These are phyloP conservation scores for Tetraodon nigroviridis DNA, from an alignment of 2,113 vertebrate genomes.

Conservation along the genomic window DNA sequence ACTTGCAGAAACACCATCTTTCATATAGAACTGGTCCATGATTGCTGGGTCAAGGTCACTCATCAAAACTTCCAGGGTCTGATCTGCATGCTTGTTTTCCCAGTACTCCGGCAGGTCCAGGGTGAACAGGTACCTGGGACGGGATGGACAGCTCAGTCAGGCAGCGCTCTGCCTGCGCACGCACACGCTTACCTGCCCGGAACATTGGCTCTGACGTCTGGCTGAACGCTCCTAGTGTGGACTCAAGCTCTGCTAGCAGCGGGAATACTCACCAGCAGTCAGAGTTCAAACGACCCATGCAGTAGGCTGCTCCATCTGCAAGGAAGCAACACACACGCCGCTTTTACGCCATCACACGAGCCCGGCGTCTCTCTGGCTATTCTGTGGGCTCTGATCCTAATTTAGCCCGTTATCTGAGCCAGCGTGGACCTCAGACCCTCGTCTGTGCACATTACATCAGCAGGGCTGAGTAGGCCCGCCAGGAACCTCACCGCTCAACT, in stretches of 20 bases:
- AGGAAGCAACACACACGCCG: neutral
- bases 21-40: slow-evolving; percentile 99
- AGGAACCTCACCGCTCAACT: too few species aligned
- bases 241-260: neutral
- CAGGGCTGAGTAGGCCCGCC: too few species aligned
- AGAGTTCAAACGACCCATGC: slow-evolving; percentile 99
- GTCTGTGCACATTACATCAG: too few species aligned
- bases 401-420: too few species aligned
- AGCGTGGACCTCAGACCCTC: too few species aligned
- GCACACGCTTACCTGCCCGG: neutral
- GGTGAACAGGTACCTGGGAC: slow-evolving; percentile 96
- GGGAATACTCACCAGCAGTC: slow-evolving; percentile 88
- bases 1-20: slow-evolving; percentile 99
- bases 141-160: too few species aligned
- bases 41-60: slow-evolving; percentile 98
- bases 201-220: too few species aligned
- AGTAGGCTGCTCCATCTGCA: slow-evolving; percentile 97
- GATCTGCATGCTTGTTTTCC: slow-evolving; percentile 96
- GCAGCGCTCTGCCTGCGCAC: too few species aligned
- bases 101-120: slow-evolving; percentile 96
- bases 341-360: neutral
- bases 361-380: too few species aligned
- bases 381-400: too few species aligned
- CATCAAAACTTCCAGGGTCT: slow-evolving; percentile 99
- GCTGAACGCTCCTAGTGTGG: neutral